phyloP scores from a whole-genome alignment of 2,113 vertebrate genomes.

The Synodontis membranacea region DNA sequence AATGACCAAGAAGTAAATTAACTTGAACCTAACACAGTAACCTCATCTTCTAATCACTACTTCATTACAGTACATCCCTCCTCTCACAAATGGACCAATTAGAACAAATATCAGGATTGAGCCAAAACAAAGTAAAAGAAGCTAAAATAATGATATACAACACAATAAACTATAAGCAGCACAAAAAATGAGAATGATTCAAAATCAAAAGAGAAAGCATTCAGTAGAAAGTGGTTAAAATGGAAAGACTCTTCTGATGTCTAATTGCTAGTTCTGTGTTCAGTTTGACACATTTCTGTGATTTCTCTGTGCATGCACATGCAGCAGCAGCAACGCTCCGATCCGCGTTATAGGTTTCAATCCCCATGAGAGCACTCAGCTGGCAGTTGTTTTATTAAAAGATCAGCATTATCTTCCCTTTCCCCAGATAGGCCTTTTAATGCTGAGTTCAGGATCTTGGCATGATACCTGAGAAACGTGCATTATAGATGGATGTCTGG shows the following conservation, averaged over 20 bases:
- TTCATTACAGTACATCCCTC: neutral
- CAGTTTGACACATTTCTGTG: neutral
- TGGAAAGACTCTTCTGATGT: neutral
- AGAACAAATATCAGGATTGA: neutral
- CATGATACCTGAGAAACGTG: conserved; percentile 17
- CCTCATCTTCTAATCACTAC: neutral
- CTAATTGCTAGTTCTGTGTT: neutral
- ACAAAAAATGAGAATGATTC: neutral
- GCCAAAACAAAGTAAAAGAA: neutral
- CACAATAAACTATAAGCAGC: neutral
- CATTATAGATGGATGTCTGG: conserved; percentile 17
- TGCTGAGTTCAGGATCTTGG: conserved; percentile 44
- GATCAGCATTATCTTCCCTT: conserved; percentile 35
- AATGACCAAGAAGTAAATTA: neutral
- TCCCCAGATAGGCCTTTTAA: conserved; percentile 23
- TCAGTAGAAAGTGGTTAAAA: neutral
- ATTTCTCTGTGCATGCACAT: neutral
- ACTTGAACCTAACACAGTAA: neutral
- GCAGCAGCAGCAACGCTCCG: neutral
- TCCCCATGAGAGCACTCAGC: conserved; percentile 33
- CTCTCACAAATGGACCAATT: neutral
- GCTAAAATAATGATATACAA: neutral
- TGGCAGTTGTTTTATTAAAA: conserved; percentile 46
- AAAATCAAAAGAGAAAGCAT: neutral
- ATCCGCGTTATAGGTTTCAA: conserved; percentile 44